Percentiles rank a stretch among this genome's conserved stretches.
These are phyloP conservation scores for Brienomyrus longianalis DNA, from an alignment of 2,113 vertebrate genomes.

Conservation along the genomic window DNA sequence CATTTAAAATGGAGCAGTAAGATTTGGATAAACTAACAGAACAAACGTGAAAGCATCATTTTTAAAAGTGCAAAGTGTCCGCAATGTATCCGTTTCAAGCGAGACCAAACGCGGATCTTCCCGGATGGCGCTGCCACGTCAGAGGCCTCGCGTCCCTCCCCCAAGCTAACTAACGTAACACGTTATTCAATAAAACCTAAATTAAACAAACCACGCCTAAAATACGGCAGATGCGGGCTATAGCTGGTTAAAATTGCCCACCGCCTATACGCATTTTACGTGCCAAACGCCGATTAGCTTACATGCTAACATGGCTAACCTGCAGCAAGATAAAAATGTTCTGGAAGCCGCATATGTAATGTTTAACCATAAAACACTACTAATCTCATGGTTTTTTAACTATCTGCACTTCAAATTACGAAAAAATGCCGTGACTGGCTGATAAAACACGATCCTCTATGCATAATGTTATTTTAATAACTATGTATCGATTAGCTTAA, in stretches of 20 bases:
- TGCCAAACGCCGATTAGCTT: neutral
- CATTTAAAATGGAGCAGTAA: neutral
- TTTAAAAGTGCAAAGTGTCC: neutral
- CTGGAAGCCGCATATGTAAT: neutral
- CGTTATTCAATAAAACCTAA: neutral
- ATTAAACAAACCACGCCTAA: neutral
- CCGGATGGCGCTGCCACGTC: slow-evolving; percentile 74
- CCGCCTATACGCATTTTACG: neutral
- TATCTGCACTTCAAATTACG: neutral
- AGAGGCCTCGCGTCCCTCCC: slow-evolving; percentile 41
- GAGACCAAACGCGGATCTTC: slow-evolving; percentile 22
- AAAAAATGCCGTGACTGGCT: neutral
- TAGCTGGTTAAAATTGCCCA: neutral
- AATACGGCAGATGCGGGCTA: neutral
- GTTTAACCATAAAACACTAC: neutral
- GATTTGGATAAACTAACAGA: neutral
- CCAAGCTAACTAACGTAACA: slow-evolving; percentile 22
- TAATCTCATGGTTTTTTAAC: neutral
- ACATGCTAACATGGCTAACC: neutral
- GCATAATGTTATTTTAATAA: neutral
- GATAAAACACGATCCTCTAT: neutral
- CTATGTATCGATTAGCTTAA: neutral
- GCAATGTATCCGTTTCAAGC: neutral
- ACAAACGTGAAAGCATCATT: neutral
- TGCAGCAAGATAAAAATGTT: neutral